Conservation (phyloP, 2,888 invertebrate genomes). For the Platycheirus rosarum region DNA sequence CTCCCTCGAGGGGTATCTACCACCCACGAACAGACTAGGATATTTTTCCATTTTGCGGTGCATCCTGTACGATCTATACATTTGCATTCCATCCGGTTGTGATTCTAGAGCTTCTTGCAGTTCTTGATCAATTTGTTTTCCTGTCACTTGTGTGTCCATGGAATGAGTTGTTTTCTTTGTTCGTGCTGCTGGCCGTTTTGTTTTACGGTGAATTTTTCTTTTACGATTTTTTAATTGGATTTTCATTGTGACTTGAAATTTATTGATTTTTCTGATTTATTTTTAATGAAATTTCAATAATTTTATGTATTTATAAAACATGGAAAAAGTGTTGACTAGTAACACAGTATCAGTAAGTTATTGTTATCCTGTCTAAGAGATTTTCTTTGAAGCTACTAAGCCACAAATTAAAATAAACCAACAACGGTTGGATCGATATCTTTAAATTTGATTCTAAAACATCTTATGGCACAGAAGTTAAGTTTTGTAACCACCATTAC, state of each 20-base stretch:
- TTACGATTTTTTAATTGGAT: constrained; percentile 28
- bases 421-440: no score
- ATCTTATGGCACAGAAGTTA: no score
- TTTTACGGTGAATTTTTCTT: background rate
- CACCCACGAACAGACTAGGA: constrained; percentile 18
- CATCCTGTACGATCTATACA: constrained; percentile 40
- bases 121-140: constrained; percentile 51
- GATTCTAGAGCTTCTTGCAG: constrained; percentile 17
- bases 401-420: no score
- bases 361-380: no score
- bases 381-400: no score
- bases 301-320: no score
- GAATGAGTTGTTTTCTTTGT: constrained; percentile 1
- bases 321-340: no score
- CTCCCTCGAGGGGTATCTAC: background rate
- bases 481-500: no score
- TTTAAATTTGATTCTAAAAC: no score
- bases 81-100: background rate
- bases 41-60: constrained; percentile 34
- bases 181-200: constrained; percentile 18
- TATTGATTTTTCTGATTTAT: background rate
- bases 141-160: constrained; percentile 46
- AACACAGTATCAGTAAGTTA: no score
- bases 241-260: constrained; percentile 26
- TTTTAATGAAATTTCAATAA: no score